Evolutionary conservation across 2,797 vertebrate species (phyloP).

Genomic region (Podargus strigoides): DNA sequence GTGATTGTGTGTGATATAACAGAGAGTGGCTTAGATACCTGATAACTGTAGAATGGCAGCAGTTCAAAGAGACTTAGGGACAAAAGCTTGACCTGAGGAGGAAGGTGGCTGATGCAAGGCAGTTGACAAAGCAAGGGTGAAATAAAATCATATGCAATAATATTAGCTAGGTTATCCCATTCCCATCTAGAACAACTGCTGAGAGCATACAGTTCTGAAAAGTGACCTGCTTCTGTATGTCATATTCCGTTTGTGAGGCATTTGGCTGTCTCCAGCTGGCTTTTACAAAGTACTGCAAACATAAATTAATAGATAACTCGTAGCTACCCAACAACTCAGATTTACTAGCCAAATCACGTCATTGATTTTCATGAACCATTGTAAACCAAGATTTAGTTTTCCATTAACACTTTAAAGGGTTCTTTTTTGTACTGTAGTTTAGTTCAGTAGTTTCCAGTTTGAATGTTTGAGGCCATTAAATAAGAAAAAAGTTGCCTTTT

Average conservation of each 20-base stretch:
- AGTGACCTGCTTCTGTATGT: background rate
- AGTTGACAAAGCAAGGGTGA: background rate
- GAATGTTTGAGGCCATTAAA: background rate
- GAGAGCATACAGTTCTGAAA: background rate
- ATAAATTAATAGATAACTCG: background rate
- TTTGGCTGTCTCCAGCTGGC: background rate
- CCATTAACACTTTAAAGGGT: background rate
- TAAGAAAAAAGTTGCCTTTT: background rate
- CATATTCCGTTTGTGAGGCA: background rate
- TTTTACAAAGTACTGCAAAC: background rate
- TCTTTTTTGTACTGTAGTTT: background rate
- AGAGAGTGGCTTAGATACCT: background rate
- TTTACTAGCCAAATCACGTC: background rate
- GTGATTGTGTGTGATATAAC: background rate
- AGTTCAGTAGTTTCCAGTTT: background rate
- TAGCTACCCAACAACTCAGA: background rate
- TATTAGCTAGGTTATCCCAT: background rate
- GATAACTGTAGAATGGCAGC: background rate
- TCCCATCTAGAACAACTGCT: background rate
- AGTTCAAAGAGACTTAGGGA: background rate
- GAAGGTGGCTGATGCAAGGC: background rate
- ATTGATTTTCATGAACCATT: background rate
- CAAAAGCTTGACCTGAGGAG: background rate
- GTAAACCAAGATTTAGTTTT: background rate
- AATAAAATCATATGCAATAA: background rate